These are phyloP conservation scores for Diprion similis DNA, from an alignment of 1,140 invertebrate genomes.

Conservation along the genomic window DNA sequence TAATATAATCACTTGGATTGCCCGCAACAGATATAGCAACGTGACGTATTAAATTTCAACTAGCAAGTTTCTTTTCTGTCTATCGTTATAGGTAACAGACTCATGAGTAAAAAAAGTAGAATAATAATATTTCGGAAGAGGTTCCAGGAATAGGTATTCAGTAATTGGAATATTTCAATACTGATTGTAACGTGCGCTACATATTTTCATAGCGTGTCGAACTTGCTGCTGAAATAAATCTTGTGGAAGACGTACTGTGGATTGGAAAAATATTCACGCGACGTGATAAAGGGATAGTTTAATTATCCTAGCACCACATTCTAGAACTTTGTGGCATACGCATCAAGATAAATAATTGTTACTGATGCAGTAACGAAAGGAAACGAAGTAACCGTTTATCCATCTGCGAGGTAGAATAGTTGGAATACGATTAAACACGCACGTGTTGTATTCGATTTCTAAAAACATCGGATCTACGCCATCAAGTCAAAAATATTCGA, in stretches of 20 bases:
- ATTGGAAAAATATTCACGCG: not conserved
- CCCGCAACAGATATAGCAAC: not conserved
- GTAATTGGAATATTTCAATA: not conserved
- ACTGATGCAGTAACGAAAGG: not conserved
- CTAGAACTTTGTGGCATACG: not conserved
- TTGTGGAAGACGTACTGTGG: not conserved
- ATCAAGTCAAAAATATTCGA: too few species aligned
- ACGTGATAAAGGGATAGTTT: not conserved
- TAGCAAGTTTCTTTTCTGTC: too few species aligned
- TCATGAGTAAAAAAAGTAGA: too few species aligned
- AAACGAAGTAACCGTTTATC: not conserved
- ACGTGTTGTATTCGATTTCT: too few species aligned
- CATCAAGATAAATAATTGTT: not conserved
- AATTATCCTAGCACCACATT: not conserved
- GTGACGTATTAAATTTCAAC: too few species aligned
- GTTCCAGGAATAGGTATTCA: not conserved
- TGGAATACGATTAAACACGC: not conserved
- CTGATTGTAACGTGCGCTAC: not conserved
- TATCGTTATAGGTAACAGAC: too few species aligned
- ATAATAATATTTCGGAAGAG: too few species aligned
- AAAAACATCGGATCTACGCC: too few species aligned
- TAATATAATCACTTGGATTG: not conserved
- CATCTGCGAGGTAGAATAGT: not conserved
- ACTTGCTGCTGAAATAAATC: not conserved
- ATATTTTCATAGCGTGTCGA: not conserved